A percentile compares a stretch with the other conserved stretches of the same genome.
Evolutionary conservation across 1,140 invertebrate species (phyloP).

Genomic region (Chelonus insularis): DNA sequence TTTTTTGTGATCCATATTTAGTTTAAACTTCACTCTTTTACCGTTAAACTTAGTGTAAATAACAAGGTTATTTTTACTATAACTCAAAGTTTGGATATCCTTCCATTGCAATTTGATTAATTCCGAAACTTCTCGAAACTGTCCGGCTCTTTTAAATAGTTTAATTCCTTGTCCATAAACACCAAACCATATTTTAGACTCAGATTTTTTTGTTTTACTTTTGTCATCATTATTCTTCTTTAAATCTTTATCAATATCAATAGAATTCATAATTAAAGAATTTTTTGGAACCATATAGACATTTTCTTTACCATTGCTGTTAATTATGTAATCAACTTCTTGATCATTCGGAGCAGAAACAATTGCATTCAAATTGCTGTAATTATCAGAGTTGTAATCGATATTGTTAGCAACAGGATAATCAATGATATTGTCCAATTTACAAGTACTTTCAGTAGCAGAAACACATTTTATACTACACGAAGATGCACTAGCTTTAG

Average conservation of each 20-base stretch:
- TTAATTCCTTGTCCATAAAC: conserved; percentile 54
- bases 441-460: conserved; percentile 14
- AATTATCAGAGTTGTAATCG: conserved; percentile 27
- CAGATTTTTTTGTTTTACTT: conserved; percentile 39
- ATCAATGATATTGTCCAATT: conserved; percentile 25
- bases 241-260: conserved; percentile 31
- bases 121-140: conserved; percentile 47
- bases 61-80: conserved; percentile 72
- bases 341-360: conserved; percentile 34
- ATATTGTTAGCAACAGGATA: conserved; percentile 34
- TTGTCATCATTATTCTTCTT: conserved; percentile 29
- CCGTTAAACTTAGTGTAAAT: conserved; percentile 65
- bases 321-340: conserved; percentile 25
- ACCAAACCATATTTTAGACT: conserved; percentile 57
- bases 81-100: conserved; percentile 74
- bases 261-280: conserved; percentile 6
- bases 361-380: conserved; percentile 24
- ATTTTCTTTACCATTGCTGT: conserved; percentile 15
- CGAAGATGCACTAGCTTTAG: background rate
- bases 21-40: conserved; percentile 71
- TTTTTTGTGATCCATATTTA: conserved; percentile 74
- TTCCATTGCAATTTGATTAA: conserved; percentile 64
- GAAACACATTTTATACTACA: no score
- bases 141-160: conserved; percentile 49
- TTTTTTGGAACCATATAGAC: conserved; percentile 29